phyloP scores from a whole-genome alignment of 2,797 vertebrate species.

The Chaenodraco wilsoni region DNA sequence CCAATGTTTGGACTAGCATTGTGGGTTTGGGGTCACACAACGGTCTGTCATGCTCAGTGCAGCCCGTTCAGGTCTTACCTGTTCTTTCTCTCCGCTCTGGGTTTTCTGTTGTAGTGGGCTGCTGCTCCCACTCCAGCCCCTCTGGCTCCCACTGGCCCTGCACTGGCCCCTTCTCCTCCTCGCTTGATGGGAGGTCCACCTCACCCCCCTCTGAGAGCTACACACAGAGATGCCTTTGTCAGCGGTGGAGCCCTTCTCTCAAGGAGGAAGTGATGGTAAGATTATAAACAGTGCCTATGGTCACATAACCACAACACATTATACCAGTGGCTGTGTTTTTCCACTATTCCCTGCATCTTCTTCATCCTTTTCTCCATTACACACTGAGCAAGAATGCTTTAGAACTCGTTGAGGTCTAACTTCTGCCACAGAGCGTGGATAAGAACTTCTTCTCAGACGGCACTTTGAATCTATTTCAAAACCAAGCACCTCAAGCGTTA shows the following conservation, averaged over 20 bases:
- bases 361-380: constrained; percentile 70
- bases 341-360: constrained; percentile 60
- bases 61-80: constrained; percentile 79
- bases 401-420: constrained; percentile 51
- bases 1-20: constrained; percentile 61
- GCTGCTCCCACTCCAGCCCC: constrained; percentile 76
- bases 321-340: constrained; percentile 58
- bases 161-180: constrained; percentile 70
- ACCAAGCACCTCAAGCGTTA: constrained; percentile 24
- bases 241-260: constrained; percentile 43
- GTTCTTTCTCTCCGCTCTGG: constrained; percentile 71
- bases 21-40: constrained; percentile 37
- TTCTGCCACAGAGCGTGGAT: constrained; percentile 58
- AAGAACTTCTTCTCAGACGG: constrained; percentile 26
- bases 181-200: constrained; percentile 68
- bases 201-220: constrained; percentile 78
- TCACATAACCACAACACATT: constrained; percentile 69
- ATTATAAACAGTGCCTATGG: constrained; percentile 56
- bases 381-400: constrained; percentile 65
- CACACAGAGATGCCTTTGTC: constrained; percentile 76
- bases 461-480: constrained; percentile 49
- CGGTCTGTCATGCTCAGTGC: constrained; percentile 51
- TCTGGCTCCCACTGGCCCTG: constrained; percentile 73
- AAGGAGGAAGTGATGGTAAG: constrained; percentile 64
- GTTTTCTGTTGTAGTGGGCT: constrained; percentile 55